Conservation (phyloP, 2,113 vertebrate species). For the Pygoscelis antarcticus region DNA sequence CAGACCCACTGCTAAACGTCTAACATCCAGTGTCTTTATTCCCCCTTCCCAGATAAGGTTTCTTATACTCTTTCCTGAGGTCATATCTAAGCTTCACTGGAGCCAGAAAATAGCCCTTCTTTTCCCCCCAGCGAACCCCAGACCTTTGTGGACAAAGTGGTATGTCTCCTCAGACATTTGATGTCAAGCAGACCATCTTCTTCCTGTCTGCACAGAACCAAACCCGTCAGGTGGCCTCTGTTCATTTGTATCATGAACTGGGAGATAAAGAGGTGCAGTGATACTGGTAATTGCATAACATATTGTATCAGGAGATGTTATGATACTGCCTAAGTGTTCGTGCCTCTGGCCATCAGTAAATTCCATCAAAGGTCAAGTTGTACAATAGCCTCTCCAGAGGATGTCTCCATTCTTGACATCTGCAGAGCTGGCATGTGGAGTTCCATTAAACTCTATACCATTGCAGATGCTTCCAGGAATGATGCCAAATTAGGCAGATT, state of each 20-base stretch:
- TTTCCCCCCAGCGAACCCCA: neutral
- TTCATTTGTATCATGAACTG: neutral
- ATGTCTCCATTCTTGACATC: neutral
- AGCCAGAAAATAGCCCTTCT: conserved; percentile 6
- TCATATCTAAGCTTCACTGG: neutral
- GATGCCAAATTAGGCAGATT: neutral
- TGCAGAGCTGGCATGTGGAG: neutral
- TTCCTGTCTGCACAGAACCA: neutral
- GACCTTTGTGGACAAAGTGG: neutral
- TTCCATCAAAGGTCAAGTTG: conserved; percentile 10
- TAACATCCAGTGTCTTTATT: neutral
- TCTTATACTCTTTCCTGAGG: neutral
- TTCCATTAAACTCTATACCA: neutral
- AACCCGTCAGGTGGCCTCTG: neutral
- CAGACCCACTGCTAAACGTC: neutral
- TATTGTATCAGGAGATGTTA: neutral
- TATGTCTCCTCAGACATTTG: neutral
- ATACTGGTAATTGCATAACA: neutral
- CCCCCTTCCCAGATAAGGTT: neutral
- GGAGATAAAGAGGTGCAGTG: conserved; percentile 4
- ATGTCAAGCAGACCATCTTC: neutral
- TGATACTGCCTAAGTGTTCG: neutral
- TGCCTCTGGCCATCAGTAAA: neutral
- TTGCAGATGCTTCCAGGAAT: neutral
- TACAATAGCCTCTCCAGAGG: neutral